These are phyloP conservation scores for Oeneis ivallda DNA, from an alignment of 2,888 invertebrate genomes.

Conservation along the genomic window DNA sequence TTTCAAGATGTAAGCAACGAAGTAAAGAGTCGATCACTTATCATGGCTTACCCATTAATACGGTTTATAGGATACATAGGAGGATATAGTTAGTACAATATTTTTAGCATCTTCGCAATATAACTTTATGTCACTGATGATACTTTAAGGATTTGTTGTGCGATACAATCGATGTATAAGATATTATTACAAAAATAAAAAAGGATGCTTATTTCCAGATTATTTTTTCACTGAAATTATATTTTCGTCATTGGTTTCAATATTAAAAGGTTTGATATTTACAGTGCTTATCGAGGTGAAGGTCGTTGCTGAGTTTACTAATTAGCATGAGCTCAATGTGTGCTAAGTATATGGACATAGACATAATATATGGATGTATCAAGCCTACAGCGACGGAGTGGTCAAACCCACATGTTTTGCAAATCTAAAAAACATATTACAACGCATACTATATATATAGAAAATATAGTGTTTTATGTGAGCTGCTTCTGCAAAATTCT, in stretches of 20 bases:
- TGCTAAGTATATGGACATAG: constrained; percentile 32
- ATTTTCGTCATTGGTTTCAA: constrained; percentile 11
- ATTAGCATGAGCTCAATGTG: constrained; percentile 30
- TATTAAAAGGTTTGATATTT: constrained; percentile 30
- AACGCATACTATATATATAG: too few relatives aligned
- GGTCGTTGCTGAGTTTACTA: constrained; percentile 33
- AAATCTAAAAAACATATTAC: background rate
- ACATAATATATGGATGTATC: constrained; percentile 7
- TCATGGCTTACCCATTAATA: too few relatives aligned
- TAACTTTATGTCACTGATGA: background rate
- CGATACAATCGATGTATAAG: background rate
- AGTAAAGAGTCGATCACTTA: too few relatives aligned
- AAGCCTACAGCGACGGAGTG: constrained; percentile 7
- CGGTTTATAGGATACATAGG: too few relatives aligned
- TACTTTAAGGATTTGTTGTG: background rate
- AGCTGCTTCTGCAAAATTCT: too few relatives aligned
- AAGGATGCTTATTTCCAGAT: background rate
- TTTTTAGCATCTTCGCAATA: too few relatives aligned
- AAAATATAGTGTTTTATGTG: too few relatives aligned
- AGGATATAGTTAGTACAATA: too few relatives aligned
- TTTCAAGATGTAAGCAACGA: too few relatives aligned
- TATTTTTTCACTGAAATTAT: background rate
- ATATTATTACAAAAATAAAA: background rate
- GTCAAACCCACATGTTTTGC: constrained; percentile 9
- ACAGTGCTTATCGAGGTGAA: constrained; percentile 37